phyloP scores from a whole-genome alignment of 2,888 invertebrate genomes.

The Eudemis profundana region DNA sequence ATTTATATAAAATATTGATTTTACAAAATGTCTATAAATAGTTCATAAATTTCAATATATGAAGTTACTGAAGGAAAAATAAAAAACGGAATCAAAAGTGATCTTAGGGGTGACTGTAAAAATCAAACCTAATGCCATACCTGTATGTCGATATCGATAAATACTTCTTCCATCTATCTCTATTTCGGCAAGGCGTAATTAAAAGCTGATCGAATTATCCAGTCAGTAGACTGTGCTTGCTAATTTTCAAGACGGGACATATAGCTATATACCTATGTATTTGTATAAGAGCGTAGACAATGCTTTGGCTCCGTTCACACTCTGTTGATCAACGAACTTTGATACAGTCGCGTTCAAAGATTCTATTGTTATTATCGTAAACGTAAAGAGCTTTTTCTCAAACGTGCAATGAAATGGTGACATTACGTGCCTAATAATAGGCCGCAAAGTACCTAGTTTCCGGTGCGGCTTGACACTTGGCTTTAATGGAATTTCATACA shows the following conservation, averaged over 20 bases:
- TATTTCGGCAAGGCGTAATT: slow-evolving; percentile 23
- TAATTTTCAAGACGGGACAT: slow-evolving; percentile 32
- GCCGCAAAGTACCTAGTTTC: too few species aligned
- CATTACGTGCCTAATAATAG: too few species aligned
- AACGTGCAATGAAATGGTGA: too few species aligned
- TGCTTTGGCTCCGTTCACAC: slow-evolving; percentile 18
- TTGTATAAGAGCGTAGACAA: slow-evolving; percentile 5
- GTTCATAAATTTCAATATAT: too few species aligned
- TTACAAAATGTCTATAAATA: not conserved
- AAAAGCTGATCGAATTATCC: slow-evolving; percentile 41
- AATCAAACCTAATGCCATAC: too few species aligned
- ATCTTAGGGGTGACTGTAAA: too few species aligned
- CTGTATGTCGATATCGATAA: slow-evolving; percentile 29
- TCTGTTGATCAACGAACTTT: slow-evolving; percentile 23
- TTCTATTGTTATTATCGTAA: not conserved
- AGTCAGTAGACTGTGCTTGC: slow-evolving; percentile 30
- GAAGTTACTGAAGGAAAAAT: too few species aligned
- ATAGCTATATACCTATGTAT: not conserved
- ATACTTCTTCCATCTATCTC: not conserved
- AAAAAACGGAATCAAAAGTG: too few species aligned
- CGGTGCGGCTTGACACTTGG: too few species aligned
- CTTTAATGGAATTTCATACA: too few species aligned
- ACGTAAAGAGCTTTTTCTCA: not conserved
- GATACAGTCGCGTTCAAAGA: slow-evolving; percentile 5
- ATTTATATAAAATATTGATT: not conserved